These are phyloP conservation scores for Chydorus sphaericus DNA, from an alignment of 2,888 invertebrate genomes.

Conservation along the genomic window DNA sequence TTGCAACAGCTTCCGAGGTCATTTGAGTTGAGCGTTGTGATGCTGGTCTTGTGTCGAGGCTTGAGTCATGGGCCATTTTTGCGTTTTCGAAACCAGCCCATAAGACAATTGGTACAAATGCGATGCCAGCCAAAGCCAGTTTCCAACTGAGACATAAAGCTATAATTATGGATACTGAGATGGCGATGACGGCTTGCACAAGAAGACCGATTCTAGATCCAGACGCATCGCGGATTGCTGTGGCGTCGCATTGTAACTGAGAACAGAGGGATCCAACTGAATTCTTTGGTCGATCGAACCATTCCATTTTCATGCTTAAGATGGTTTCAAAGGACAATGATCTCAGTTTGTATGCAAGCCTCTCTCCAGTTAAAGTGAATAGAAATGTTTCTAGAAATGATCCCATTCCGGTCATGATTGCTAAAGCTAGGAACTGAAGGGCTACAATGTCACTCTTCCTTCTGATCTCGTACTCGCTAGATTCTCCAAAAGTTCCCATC, in stretches of 20 bases:
- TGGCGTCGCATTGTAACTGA: conserved; percentile 52
- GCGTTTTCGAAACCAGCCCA: conserved; percentile 49
- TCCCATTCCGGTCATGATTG: conserved; percentile 26
- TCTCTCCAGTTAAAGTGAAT: conserved; percentile 65
- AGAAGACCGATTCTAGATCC: conserved; percentile 52
- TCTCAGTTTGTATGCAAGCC: conserved; percentile 56
- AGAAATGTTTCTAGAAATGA: conserved; percentile 37
- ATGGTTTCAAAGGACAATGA: conserved; percentile 43
- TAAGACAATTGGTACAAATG: conserved; percentile 51
- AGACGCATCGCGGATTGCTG: conserved; percentile 60
- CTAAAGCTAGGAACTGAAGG: conserved; percentile 26
- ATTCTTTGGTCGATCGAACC: conserved; percentile 51
- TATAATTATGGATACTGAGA: conserved; percentile 44
- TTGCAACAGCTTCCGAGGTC: conserved; percentile 57
- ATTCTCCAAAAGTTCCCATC: conserved; percentile 34
- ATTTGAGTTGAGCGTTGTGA: conserved; percentile 52
- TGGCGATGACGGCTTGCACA: conserved; percentile 49
- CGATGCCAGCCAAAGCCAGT: conserved; percentile 48
- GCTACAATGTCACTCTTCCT: conserved; percentile 22
- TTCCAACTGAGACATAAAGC: conserved; percentile 51
- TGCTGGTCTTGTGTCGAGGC: conserved; percentile 42
- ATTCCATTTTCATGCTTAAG: conserved; percentile 50
- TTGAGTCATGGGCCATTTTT: conserved; percentile 42
- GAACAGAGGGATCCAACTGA: conserved; percentile 54
- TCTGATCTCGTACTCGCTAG: conserved; percentile 21